Conservation (phyloP, 2,113 vertebrate genomes). For the Macquaria ambigua region DNA sequence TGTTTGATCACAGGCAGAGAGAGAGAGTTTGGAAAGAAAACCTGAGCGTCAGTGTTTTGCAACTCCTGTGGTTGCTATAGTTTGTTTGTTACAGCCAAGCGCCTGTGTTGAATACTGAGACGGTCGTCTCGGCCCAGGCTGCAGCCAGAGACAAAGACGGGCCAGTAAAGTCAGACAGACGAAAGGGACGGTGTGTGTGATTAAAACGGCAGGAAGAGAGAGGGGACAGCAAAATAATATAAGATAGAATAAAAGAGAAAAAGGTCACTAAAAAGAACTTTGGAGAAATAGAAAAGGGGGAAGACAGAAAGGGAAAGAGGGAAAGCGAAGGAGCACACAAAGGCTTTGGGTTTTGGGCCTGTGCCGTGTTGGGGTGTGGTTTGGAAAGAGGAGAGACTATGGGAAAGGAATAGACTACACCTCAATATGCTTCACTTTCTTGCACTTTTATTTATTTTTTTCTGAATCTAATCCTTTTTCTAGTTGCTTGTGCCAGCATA, state of each 20-base stretch:
- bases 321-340: slow-evolving; percentile 67
- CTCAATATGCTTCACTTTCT: slow-evolving; percentile 71
- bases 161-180: slow-evolving; percentile 38
- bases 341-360: slow-evolving; percentile 75
- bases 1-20: slow-evolving; percentile 17
- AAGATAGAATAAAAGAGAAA: slow-evolving; percentile 39
- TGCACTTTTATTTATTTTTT: slow-evolving; percentile 56
- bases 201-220: slow-evolving; percentile 31
- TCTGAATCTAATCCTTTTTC: slow-evolving; percentile 35
- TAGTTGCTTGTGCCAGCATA: slow-evolving; percentile 39
- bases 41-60: slow-evolving; percentile 43
- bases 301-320: slow-evolving; percentile 57
- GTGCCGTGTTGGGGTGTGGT: slow-evolving; percentile 78
- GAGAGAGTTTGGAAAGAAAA: slow-evolving; percentile 45
- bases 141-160: slow-evolving; percentile 53
- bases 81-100: slow-evolving; percentile 62
- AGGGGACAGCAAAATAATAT: slow-evolving; percentile 37
- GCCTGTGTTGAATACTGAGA: slow-evolving; percentile 68
- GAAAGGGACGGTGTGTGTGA: slow-evolving; percentile 29
- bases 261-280: slow-evolving; percentile 22
- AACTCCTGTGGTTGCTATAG: slow-evolving; percentile 61
- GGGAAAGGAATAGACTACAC: slow-evolving; percentile 66
- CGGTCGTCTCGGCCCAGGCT: slow-evolving; percentile 46
- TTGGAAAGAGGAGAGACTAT: slow-evolving; percentile 73
- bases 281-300: slow-evolving; percentile 43